Base-by-base conservation (phyloP, 2,113 vertebrate species). In the Myotis brandtii region DNA sequence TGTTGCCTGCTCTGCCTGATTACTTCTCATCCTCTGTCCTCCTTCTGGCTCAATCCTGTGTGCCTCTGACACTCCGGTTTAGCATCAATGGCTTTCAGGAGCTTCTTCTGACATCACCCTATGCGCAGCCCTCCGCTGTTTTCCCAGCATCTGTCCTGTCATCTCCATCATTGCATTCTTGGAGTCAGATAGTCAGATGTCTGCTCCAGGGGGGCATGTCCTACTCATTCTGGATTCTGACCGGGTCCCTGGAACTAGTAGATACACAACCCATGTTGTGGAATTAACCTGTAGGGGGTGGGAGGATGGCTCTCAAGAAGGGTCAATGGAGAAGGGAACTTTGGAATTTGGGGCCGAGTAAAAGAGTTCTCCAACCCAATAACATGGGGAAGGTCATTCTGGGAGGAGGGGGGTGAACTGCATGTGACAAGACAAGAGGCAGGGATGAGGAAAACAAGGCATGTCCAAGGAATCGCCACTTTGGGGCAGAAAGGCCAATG, bases 211-310 rank as follows among this genome's bases (percentile, higher is more conserved):
- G 43, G 67, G 67, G 12, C 12, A 1, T 30, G 17, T 54, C 59
- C 32, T 66, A 18, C 40, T 17, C 18, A 6, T 2, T 5, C 48
- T 89, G 48, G 8, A 50, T 85, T 62, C 64, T 37, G 17, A n/a
- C 72, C n/a, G 14, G 77, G 13, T 67, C 40, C 14, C 37, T 85
- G 66, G 27, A 2, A 9, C 34, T 37, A 6, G 10, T 5, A 67
- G 21, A 14, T 11, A 66, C 16, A 32, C 10, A 11, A 18, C 0
- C 0, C 7, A 25, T 0, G 14, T 25, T 80, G 23, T 27, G 20
- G 43, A n/a, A 32, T 62, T 77, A 72, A 81, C 27, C 64, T 72
- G 20, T 13, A 27, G n/a, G n/a, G 34, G 11, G 9, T 1, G 6
- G 30, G 14, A 1, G 7, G 37, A 43, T 43, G 43, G 52, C 5